Conservation (phyloP, 2,888 invertebrate genomes). For the Sinopyrophorus schimmeli region DNA sequence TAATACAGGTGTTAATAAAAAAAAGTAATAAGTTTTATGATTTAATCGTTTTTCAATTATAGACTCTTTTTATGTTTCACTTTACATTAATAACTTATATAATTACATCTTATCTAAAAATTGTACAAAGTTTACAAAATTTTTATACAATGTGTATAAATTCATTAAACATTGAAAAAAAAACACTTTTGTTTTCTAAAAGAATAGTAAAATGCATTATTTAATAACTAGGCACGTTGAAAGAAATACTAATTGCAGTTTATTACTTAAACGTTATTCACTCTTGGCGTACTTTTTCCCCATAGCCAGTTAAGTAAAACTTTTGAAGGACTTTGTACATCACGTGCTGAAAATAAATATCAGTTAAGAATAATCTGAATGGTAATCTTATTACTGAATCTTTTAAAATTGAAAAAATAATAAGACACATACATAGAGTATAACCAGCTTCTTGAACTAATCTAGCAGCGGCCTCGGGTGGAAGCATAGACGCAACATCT, state of each 20-base stretch:
- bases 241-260: too few species aligned
- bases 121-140: slow-evolving; percentile 30
- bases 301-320: slow-evolving; percentile 81
- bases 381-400: too few species aligned
- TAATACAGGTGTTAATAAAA: too few species aligned
- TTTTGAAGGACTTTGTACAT: slow-evolving; percentile 78
- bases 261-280: slow-evolving; percentile 21
- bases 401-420: neutral
- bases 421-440: slow-evolving; percentile 68
- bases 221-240: slow-evolving; percentile 6
- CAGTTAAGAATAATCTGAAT: too few species aligned
- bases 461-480: slow-evolving; percentile 73
- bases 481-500: slow-evolving; percentile 70
- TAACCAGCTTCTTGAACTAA: slow-evolving; percentile 68
- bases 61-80: too few species aligned
- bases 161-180: slow-evolving; percentile 4
- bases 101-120: slow-evolving; percentile 15
- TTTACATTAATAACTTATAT: slow-evolving; percentile 9
- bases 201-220: too few species aligned
- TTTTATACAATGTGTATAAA: slow-evolving; percentile 17
- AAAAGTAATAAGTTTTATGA: too few species aligned
- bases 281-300: slow-evolving; percentile 73
- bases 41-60: too few species aligned
- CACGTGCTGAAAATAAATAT: slow-evolving; percentile 76
- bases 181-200: too few species aligned